Evolutionary conservation across 2,113 vertebrate species (phyloP).

Genomic region (Dolichallabes microphthalmus): DNA sequence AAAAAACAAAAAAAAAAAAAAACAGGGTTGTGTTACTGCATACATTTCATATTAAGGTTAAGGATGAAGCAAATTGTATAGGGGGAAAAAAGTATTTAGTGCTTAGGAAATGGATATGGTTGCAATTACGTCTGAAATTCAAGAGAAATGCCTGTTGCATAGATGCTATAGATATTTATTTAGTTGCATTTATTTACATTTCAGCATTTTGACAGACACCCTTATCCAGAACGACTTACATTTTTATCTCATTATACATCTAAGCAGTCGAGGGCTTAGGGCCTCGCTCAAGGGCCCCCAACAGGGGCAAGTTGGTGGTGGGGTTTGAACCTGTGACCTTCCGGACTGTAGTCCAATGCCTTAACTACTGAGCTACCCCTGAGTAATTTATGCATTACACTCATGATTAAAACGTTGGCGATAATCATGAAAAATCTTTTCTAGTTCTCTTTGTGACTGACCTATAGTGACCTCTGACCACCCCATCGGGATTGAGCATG

Average conservation of each 20-base stretch:
- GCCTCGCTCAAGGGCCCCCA: no score
- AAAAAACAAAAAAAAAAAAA: no score
- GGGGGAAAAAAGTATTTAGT: not conserved
- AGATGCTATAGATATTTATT: not conserved
- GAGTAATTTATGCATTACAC: no score
- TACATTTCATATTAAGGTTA: not conserved
- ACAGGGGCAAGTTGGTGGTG: no score
- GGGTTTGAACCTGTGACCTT: no score
- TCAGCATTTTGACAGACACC: no score
- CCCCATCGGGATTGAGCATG: conserved; percentile 96
- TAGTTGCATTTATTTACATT: not conserved
- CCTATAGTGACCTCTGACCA: conserved; percentile 94
- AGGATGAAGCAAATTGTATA: not conserved
- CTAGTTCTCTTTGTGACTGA: conserved; percentile 55
- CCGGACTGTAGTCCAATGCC: no score
- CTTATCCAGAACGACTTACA: no score
- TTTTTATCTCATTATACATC: no score
- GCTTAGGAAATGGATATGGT: not conserved
- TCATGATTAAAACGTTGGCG: not conserved
- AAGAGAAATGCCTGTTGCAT: not conserved
- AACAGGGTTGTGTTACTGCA: not conserved
- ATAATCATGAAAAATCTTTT: not conserved
- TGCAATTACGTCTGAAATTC: not conserved
- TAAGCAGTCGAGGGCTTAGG: no score
- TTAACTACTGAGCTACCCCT: no score